phyloP scores from a whole-genome alignment of 2,888 invertebrate species.

The Thecocarcelia acutangulata region DNA sequence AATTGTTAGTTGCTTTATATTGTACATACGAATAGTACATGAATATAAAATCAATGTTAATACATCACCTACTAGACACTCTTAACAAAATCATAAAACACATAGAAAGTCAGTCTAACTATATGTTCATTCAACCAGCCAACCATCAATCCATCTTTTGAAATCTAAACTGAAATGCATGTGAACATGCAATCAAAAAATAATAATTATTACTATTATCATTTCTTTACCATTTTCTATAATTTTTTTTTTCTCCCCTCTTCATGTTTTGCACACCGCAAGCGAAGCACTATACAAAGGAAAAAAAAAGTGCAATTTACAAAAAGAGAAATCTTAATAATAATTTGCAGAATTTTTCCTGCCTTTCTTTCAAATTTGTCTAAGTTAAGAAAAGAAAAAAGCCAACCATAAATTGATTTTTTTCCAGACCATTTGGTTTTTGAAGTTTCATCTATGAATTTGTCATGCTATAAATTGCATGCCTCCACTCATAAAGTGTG shows the following conservation, averaged over 20 bases:
- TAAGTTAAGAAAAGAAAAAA: constrained; percentile 3
- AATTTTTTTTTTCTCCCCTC: constrained; percentile 1
- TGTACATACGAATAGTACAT: background rate
- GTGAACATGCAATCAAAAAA: constrained; percentile 62
- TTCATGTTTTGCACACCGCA: constrained; percentile 26
- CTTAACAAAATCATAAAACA: background rate
- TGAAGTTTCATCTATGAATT: constrained; percentile 31
- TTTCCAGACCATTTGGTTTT: constrained; percentile 31
- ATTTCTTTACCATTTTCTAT: constrained; percentile 47
- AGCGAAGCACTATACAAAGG: background rate
- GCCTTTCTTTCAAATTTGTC: background rate
- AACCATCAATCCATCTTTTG: constrained; percentile 21
- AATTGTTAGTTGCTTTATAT: constrained; percentile 36
- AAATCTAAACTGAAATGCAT: constrained; percentile 49
- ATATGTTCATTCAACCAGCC: constrained; percentile 14
- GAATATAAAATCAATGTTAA: constrained; percentile 56
- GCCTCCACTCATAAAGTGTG: constrained; percentile 23
- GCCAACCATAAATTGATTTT: constrained; percentile 35
- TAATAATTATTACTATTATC: constrained; percentile 40
- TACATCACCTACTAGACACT: constrained; percentile 37
- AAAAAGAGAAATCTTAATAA: constrained; percentile 52
- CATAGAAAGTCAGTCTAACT: constrained; percentile 41
- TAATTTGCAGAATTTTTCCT: constrained; percentile 13
- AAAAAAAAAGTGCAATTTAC: background rate
- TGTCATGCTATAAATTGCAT: constrained; percentile 51